A percentile compares a stretch with the other conserved stretches of the same genome.
Conservation (phyloP, 2,113 vertebrate species). For the Nothobranchius kuhntae region DNA sequence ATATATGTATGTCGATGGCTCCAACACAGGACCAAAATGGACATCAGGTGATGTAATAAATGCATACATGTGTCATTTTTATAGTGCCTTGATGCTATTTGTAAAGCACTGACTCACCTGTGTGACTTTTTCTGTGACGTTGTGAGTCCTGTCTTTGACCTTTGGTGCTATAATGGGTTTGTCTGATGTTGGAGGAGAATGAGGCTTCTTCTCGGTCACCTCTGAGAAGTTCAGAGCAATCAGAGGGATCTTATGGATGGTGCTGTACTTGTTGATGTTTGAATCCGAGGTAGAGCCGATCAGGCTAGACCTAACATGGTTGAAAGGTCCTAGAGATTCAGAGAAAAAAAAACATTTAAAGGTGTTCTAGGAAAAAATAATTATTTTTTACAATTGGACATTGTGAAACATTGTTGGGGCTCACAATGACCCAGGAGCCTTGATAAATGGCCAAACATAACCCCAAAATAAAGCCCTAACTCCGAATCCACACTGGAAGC, state of each 20-base stretch:
- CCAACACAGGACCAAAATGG: too few species aligned
- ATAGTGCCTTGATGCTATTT: too few species aligned
- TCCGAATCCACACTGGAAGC: too few species aligned
- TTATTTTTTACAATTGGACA: not conserved
- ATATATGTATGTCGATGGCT: too few species aligned
- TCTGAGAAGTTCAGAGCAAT: slow-evolving; percentile 98
- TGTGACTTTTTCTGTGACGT: slow-evolving; percentile 98
- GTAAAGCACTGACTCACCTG: slow-evolving; percentile 83
- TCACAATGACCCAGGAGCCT: too few species aligned
- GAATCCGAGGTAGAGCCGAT: slow-evolving; percentile 98
- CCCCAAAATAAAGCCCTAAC: too few species aligned
- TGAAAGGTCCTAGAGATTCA: slow-evolving; percentile 87
- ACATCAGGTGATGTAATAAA: not conserved
- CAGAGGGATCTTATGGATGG: slow-evolving; percentile 98
- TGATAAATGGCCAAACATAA: too few species aligned
- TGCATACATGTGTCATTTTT: not conserved
- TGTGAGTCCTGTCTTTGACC: slow-evolving; percentile 98
- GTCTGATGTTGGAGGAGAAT: slow-evolving; percentile 94
- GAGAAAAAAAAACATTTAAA: not conserved
- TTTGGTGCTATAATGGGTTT: slow-evolving; percentile 97
- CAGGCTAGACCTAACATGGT: slow-evolving; percentile 96
- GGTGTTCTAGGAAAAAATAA: too few species aligned
- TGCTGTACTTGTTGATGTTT: slow-evolving; percentile 98
- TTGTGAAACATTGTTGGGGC: too few species aligned
- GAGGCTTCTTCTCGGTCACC: slow-evolving; percentile 90